Percentiles rank a stretch among this genome's conserved stretches.
Conservation (phyloP, 2,113 vertebrate species). For the Apteryx owenii region DNA sequence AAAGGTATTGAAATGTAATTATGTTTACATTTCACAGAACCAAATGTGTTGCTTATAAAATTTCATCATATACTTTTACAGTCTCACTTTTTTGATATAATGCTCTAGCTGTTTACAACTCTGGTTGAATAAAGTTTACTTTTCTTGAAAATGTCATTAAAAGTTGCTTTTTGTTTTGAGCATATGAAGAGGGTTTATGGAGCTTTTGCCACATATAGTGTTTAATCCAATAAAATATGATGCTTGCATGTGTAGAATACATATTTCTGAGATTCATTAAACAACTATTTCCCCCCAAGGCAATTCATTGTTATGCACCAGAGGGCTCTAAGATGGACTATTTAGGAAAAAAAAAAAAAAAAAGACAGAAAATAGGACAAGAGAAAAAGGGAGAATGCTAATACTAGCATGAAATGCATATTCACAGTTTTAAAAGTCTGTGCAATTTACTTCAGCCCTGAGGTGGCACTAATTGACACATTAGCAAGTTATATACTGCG, state of each 20-base stretch:
- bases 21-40: neutral
- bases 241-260: neutral
- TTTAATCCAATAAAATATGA: conserved; percentile 37
- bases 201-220: neutral
- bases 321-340: conserved; percentile 31
- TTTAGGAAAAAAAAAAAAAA: neutral
- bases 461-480: conserved; percentile 69
- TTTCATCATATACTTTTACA: neutral
- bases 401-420: conserved; percentile 52
- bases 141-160: neutral
- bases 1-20: neutral
- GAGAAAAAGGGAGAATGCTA: conserved; percentile 19
- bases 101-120: neutral
- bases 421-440: conserved; percentile 65
- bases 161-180: conserved; percentile 14
- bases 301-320: conserved; percentile 65
- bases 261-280: conserved; percentile 67
- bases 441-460: conserved; percentile 59
- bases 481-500: conserved; percentile 65
- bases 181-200: neutral
- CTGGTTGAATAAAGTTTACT: neutral
- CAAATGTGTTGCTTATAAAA: neutral
- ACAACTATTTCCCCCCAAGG: conserved; percentile 29
- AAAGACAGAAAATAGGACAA: conserved; percentile 12
- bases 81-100: neutral